Conservation (phyloP, 2,113 vertebrate species). For the Pollachius pollachius region DNA sequence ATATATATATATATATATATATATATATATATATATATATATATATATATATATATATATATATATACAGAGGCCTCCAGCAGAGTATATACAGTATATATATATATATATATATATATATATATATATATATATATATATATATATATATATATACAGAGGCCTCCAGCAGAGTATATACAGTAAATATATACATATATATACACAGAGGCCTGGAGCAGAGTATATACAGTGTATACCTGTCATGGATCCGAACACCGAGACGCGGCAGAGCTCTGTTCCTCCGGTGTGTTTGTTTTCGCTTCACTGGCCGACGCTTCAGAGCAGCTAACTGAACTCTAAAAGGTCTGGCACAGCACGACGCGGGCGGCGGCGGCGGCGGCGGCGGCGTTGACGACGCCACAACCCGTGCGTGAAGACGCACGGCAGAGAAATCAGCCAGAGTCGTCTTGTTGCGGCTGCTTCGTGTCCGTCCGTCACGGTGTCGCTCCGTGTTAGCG, state of each 20-base stretch:
- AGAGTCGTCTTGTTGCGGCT: conserved; percentile 48
- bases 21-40: no score
- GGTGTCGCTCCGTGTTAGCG: conserved; percentile 49
- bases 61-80: neutral
- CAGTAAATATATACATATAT: no score
- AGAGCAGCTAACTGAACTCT: conserved; percentile 17
- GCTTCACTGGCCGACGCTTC: neutral
- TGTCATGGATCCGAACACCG: neutral
- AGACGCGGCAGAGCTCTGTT: no score
- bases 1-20: no score
- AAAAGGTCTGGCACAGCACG: conserved; percentile 46
- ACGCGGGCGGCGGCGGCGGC: no score
- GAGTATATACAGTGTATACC: no score
- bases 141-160: no score
- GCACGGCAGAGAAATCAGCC: conserved; percentile 32
- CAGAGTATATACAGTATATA: no score
- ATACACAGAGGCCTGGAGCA: no score
- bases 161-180: neutral
- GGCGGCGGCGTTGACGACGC: conserved; percentile 37
- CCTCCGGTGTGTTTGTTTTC: neutral
- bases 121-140: no score
- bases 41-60: no score
- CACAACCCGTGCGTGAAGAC: conserved; percentile 34
- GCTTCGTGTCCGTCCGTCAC: conserved; percentile 43
- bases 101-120: no score